Evolutionary conservation across 2,113 vertebrate genomes (phyloP), one percentile per base, ranked within the genome.

Genomic region (Microcebus ravelobensis): DNA sequence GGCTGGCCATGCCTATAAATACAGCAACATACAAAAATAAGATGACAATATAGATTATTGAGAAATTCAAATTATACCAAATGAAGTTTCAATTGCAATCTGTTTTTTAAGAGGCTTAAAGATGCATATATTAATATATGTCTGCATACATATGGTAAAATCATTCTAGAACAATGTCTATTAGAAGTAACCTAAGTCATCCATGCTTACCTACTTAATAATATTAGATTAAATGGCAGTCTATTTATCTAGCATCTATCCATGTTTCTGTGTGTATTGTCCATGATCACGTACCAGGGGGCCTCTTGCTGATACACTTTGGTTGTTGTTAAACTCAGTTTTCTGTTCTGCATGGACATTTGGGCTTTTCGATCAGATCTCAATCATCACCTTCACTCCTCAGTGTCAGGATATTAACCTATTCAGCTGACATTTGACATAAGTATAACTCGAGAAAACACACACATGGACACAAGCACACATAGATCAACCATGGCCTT

Each of bases 21-120:
- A 81, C 4, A n/a, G 15, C 0, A 25, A n/a, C 18, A 57, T 52
- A 25, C 36, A 91, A 68, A 89, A 80, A 42, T 83, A 82, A 93
- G 89, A 83, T 67, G 20, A 20, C 39, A 80, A 57, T 5, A 39
- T 6, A 86, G 23, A 74, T 67, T 73, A n/a, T 67, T 90, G 71
- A 87, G 36, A 96, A 87, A 70, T 3, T 92, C 9, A 25, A 9
- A 85, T 89, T 89, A 82, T 85, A 55, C 13, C 10, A 94, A 61
- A 80, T 82, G 36, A 42, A 61, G 12, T 80, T 81, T 90, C 42
- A 87, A 91, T 81, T 81, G 14, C 11, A 70, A 81, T 57, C 14
- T 39, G 39, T 73, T 31, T 79, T 39, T 57, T 71, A 68, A 81
- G n/a, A 74, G 74, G 45, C 70, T 84, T 48, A 55, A 95, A 90